Conservation (phyloP, 2,113 vertebrate species). For the Ameiurus melas region DNA sequence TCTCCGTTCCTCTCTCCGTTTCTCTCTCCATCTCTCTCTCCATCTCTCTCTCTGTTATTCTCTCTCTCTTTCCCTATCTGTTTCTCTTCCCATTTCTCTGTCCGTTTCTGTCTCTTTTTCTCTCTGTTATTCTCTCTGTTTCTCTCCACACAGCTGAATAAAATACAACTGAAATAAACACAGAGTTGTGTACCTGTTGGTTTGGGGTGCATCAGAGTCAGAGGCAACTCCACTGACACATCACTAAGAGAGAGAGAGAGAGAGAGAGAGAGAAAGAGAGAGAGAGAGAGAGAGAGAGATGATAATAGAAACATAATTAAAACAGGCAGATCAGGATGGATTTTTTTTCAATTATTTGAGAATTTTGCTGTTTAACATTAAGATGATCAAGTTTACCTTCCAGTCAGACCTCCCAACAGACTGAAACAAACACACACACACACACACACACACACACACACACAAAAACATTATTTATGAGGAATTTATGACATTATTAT, state of each 20-base stretch:
- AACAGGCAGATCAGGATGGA: not conserved
- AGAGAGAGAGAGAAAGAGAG: not conserved
- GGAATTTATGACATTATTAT: not conserved
- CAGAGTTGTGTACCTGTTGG: slow-evolving; percentile 14
- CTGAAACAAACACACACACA: slow-evolving; percentile 14
- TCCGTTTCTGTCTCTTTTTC: not conserved
- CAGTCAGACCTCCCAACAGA: slow-evolving; percentile 28
- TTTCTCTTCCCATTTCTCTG: too few relatives aligned
- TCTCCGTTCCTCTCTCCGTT: not conserved
- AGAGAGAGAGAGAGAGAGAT: not conserved
- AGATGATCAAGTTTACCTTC: slow-evolving; percentile 3
- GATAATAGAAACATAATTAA: not conserved
- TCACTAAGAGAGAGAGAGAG: not conserved
- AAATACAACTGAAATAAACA: not conserved
- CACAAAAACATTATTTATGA: not conserved
- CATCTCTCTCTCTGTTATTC: too few relatives aligned
- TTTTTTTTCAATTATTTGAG: not conserved
- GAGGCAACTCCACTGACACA: slow-evolving; percentile 19
- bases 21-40: not conserved
- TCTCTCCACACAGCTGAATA: not conserved
- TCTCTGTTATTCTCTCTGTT: not conserved
- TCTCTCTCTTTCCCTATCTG: not conserved
- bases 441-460: slow-evolving; percentile 7
- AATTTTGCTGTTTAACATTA: not conserved
- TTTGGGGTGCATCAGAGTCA: slow-evolving; percentile 33